A percentile compares a stretch with the other conserved stretches of the same genome.
phyloP scores from a whole-genome alignment of 1,140 invertebrate genomes.

The Bombus superbus region DNA sequence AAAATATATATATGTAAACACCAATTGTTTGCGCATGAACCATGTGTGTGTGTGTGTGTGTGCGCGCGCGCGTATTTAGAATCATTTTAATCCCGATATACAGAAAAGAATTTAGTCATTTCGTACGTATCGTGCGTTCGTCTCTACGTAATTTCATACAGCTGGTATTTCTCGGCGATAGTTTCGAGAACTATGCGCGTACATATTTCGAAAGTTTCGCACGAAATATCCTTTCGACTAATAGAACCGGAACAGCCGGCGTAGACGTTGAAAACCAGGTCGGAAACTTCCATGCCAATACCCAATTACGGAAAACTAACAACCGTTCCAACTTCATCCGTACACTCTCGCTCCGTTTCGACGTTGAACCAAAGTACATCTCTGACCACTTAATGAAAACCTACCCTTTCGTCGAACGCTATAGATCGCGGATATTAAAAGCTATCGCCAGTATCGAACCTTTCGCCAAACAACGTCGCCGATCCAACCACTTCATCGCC shows the following conservation, averaged over 20 bases:
- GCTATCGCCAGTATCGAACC: not conserved
- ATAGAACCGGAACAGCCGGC: not conserved
- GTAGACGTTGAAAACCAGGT: not conserved
- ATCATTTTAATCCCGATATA: no score
- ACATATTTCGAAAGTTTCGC: not conserved
- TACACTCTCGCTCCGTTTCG: not conserved
- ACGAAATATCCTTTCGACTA: not conserved
- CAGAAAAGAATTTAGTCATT: not conserved
- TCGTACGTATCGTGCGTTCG: not conserved
- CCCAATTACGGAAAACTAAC: not conserved
- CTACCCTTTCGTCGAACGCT: not conserved
- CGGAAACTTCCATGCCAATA: not conserved
- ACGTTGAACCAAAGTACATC: not conserved
- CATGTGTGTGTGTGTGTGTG: no score
- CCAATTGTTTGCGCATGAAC: no score
- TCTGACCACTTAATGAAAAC: constrained; percentile 15
- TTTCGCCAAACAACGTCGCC: no score
- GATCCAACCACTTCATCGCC: not conserved
- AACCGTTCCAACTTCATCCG: not conserved
- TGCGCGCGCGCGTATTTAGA: no score
- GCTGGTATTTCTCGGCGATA: not conserved
- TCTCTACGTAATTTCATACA: not conserved
- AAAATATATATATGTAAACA: no score
- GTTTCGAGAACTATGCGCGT: not conserved
- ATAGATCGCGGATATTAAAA: not conserved